Evolutionary conservation across 2,888 invertebrate genomes (phyloP).

Genomic region (Drosophila demipolita): DNA sequence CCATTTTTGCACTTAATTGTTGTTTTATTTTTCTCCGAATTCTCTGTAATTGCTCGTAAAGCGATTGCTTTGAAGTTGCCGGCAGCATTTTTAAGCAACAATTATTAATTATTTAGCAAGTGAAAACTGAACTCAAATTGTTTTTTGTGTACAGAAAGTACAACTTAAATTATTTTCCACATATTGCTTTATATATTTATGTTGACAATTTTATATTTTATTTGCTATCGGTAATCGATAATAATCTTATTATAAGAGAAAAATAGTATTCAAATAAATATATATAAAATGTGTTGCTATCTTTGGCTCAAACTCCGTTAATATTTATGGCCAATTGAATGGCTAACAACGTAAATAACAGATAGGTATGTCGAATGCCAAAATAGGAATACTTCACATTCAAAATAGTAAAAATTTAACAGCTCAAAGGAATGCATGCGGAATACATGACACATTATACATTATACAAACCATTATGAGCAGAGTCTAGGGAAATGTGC

Average conservation of each 20-base stretch:
- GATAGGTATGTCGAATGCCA: not conserved
- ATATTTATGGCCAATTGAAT: not conserved
- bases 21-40: constrained; percentile 61
- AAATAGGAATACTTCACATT: not conserved
- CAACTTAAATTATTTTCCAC: not conserved
- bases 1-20: constrained; percentile 79
- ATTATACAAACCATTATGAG: not conserved
- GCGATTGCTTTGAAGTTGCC: constrained; percentile 58
- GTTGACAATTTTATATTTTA: not conserved
- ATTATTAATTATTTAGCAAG: not conserved
- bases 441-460: not conserved
- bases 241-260: not conserved
- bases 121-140: constrained; percentile 17
- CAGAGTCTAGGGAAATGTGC: constrained; percentile 20
- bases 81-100: constrained; percentile 11
- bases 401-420: not conserved
- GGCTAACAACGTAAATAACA: not conserved
- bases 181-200: not conserved
- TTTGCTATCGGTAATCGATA: not conserved
- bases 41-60: constrained; percentile 20
- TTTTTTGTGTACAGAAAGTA: not conserved
- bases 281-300: not conserved
- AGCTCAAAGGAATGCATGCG: not conserved
- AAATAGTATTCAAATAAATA: not conserved
- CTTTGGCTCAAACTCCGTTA: not conserved